Base-by-base conservation (phyloP, 2,888 invertebrate species). In the Petrolisthes manimaculis region DNA sequence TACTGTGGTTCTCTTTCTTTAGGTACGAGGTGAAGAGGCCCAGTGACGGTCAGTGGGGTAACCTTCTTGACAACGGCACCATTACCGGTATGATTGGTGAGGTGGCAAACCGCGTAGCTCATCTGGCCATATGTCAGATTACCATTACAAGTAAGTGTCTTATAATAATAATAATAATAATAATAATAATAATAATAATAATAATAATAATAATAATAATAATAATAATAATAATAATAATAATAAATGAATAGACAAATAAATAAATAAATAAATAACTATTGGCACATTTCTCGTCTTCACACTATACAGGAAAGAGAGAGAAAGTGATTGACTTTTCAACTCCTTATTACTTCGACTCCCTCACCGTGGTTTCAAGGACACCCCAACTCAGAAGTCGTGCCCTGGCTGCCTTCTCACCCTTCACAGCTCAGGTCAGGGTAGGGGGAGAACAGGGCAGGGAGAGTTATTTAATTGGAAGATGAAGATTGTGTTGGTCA, bases 261-360 rank as follows among this genome's bases (percentile, higher is more conserved):
- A 9, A 6, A 1, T 78, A 54, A 14, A 5, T 51, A 9, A 51
- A 24, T 51, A 78, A 4, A 3, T 24, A 37, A 37, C 37, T 37
- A 37, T 78, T 21, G 24, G 14, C 78, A 54, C 53, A 53, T 18
- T n/a, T 54, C 53, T 53, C 54, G 18, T 5, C 53, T n/a, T 5
- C 6, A 4, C 51, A 37, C 54, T 53, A n/a, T 37, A 37, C 78
- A 78, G 78, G 78, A 21, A 78, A n/a, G 14, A 24, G 86, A 3
- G 86, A 81, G 61, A 37, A 51, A 3, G 86, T 86, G 56, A 74
- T 86, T n/a, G 86, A 86, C 75, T 86, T 86, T 61, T 81, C 86
- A 21, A 56, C 21, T 14, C 86, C 86, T 74, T 86, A 86, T 51
- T 86, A 69, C 61, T 51, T 86, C 56, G 86, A 86, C 61, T 86